Evolutionary conservation across 1,140 invertebrate species (phyloP), one percentile per base, ranked within the genome.

Genomic region (Ceratoteleas bidentatus): DNA sequence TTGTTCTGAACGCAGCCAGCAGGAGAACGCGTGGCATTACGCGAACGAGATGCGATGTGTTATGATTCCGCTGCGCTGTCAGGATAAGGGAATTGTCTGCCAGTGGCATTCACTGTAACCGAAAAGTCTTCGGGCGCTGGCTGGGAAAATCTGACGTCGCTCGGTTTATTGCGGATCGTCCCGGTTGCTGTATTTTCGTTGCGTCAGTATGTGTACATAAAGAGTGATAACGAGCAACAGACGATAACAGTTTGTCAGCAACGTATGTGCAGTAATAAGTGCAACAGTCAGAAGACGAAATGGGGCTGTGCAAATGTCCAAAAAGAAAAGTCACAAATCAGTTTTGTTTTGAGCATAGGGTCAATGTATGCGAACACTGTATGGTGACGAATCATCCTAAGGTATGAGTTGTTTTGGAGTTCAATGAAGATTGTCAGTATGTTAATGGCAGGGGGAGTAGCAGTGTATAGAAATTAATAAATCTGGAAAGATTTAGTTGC

Each of bases 351-450:
- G 97, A 99, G 92, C 98, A 99, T 90, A 92, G 97, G 86, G 98
- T 99, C 2, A 99, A 99, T 94, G 98, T 99, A 87, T 99, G 98
- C 91, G 98, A 99, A 93, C 94, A 97, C 93, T 99, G 98, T 93
- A 96, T 99, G 94, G 96, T 99, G 34, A 95, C 96, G 83, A 97
- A 96, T 90, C 98, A 99, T 92, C 95, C 96, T 33, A 97, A 97
- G 93, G 98, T 99, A 94, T 53, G 49, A 32, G 49, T 47, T 8
- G 24, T 36, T 11, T 52, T 43, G 24, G 4, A 1, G n/a, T 43
- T 43, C 40, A 43, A 43, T 43, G 8, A 43, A 1, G 0, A 43
- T 43, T 43, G 8, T 9, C 8, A 9, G n/a, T 43, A 10, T 43
- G 40, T 43, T 6, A 43, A 10, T 10, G 40, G 40, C 8, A 43